Evolutionary conservation across 2,797 vertebrate species (phyloP).

Genomic region (Anas georgica): DNA sequence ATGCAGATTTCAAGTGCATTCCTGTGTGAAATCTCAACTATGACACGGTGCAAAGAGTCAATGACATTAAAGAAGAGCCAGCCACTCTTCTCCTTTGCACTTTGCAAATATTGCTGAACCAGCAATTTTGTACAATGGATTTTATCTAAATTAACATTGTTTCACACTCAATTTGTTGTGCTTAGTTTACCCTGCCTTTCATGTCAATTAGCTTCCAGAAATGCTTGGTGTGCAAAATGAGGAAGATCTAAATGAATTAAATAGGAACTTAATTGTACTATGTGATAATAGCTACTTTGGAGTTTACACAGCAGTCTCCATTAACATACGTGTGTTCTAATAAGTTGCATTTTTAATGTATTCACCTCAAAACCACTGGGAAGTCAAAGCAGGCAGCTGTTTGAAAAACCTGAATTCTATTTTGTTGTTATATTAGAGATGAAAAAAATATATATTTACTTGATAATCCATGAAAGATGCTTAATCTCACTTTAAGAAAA

Average conservation of each 20-base stretch:
- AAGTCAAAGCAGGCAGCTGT: neutral
- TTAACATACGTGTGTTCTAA: neutral
- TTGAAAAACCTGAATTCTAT: neutral
- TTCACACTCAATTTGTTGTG: conserved; percentile 87
- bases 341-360: conserved; percentile 19
- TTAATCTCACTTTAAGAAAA: neutral
- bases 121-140: conserved; percentile 57
- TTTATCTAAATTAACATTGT: conserved; percentile 80
- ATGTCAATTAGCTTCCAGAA: conserved; percentile 85
- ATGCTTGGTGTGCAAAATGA: conserved; percentile 77
- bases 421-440: neutral
- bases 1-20: neutral
- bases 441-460: neutral
- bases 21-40: neutral
- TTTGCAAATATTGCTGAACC: conserved; percentile 62
- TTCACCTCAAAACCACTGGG: neutral
- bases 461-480: neutral
- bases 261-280: conserved; percentile 73
- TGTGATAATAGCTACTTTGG: conserved; percentile 74
- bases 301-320: neutral
- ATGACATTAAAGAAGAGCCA: neutral
- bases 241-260: conserved; percentile 83
- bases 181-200: conserved; percentile 83
- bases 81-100: neutral
- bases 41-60: neutral